phyloP scores from a whole-genome alignment of 2,888 invertebrate species.

The Leucophenga maculata region DNA sequence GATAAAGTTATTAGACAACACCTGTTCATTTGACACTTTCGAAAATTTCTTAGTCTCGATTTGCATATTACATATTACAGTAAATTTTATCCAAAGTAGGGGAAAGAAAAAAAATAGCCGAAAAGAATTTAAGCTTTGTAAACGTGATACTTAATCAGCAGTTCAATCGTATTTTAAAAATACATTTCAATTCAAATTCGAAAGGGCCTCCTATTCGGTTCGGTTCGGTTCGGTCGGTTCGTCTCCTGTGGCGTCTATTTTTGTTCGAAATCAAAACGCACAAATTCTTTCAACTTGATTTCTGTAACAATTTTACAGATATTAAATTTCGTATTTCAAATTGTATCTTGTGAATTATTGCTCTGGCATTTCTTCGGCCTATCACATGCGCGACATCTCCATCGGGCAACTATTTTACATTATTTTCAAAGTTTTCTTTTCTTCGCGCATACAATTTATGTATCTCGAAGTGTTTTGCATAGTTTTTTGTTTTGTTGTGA shows the following conservation, averaged over 20 bases:
- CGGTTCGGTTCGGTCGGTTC: not conserved
- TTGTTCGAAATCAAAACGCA: constrained; percentile 58
- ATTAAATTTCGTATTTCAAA: too few relatives aligned
- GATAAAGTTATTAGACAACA: constrained; percentile 54
- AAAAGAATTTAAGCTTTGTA: constrained; percentile 32
- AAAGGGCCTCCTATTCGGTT: constrained; percentile 41
- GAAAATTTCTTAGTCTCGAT: constrained; percentile 56
- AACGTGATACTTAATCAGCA: constrained; percentile 58
- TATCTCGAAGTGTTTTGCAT: too few relatives aligned
- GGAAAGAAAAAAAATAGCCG: not conserved
- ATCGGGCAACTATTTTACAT: too few relatives aligned
- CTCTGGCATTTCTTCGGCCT: too few relatives aligned
- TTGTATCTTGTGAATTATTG: too few relatives aligned
- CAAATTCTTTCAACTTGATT: too few relatives aligned
- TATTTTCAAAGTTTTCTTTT: too few relatives aligned
- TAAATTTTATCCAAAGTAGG: constrained; percentile 46
- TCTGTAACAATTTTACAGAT: too few relatives aligned
- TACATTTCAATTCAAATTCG: constrained; percentile 56
- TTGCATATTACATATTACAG: constrained; percentile 65
- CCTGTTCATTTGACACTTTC: constrained; percentile 59
- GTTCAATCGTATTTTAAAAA: constrained; percentile 62
- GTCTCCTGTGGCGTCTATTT: constrained; percentile 58
- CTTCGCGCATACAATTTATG: too few relatives aligned
- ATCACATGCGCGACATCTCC: too few relatives aligned
- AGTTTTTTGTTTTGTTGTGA: too few relatives aligned